Conservation (phyloP, 2,113 vertebrate genomes). For the Ammodytes marinus region DNA sequence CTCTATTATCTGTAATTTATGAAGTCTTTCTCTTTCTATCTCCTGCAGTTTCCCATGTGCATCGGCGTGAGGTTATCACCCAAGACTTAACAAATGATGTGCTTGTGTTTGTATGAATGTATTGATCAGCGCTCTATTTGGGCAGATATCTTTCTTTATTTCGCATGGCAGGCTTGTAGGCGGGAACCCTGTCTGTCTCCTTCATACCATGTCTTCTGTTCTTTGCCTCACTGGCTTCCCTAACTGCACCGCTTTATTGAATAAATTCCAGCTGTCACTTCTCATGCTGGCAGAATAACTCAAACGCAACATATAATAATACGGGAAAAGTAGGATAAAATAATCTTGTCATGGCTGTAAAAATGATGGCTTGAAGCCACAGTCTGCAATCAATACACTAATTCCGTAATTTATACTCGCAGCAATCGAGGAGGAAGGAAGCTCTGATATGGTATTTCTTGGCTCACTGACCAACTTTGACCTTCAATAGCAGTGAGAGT, state of each 20-base stretch:
- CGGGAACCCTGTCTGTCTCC: conserved; percentile 84
- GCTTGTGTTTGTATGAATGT: conserved; percentile 94
- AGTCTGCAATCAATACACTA: conserved; percentile 99
- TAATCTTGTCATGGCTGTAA: conserved; percentile 99
- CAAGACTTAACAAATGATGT: conserved; percentile 81
- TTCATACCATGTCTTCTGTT: conserved; percentile 83
- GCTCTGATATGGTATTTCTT: conserved; percentile 99
- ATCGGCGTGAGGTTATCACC: conserved; percentile 64
- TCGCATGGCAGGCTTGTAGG: conserved; percentile 84
- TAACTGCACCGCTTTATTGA: conserved; percentile 98
- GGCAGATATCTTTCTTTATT: conserved; percentile 87
- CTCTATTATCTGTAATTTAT: conserved; percentile 67
- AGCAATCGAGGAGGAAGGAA: conserved; percentile 94
- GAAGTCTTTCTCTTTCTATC: conserved; percentile 49
- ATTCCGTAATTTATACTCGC: conserved; percentile 99
- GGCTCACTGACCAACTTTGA: conserved; percentile 99
- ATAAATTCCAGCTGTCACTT: conserved; percentile 99
- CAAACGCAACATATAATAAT: conserved; percentile 99
- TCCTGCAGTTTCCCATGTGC: conserved; percentile 63
- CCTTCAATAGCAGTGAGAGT: conserved; percentile 93
- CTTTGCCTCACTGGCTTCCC: conserved; percentile 96
- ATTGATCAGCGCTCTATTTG: conserved; percentile 93
- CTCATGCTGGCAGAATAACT: conserved; percentile 98
- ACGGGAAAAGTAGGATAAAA: conserved; percentile 99
- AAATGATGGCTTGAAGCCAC: conserved; percentile 98